A percentile compares a stretch with the other conserved stretches of the same genome.
Evolutionary conservation across 2,113 vertebrate genomes (phyloP).

Genomic region (Chaetodon trifascialis): DNA sequence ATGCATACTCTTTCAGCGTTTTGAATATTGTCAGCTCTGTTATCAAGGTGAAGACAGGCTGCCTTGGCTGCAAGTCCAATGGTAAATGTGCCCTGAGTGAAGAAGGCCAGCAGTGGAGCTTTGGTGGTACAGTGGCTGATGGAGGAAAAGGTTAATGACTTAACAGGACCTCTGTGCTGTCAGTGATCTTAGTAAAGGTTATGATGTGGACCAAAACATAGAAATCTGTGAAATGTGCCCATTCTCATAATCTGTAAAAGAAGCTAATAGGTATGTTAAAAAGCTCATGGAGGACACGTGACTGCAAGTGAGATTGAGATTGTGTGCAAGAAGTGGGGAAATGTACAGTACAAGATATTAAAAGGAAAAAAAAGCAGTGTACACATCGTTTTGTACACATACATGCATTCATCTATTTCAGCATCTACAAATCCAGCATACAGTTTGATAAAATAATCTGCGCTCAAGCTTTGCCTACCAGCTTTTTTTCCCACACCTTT

Average conservation of each 20-base stretch:
- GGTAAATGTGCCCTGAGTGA: slow-evolving; percentile 61
- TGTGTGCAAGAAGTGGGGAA: too few species aligned
- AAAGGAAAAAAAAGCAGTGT: too few species aligned
- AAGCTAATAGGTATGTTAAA: too few species aligned
- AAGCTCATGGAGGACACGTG: too few species aligned
- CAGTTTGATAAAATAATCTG: background rate
- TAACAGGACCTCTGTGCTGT: slow-evolving; percentile 21
- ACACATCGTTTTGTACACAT: background rate
- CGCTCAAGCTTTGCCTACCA: background rate
- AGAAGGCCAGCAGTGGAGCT: slow-evolving; percentile 39
- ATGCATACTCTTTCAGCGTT: slow-evolving; percentile 59
- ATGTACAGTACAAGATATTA: too few species aligned
- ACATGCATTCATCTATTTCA: background rate
- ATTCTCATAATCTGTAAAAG: background rate
- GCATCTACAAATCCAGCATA: background rate
- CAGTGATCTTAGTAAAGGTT: slow-evolving; percentile 27
- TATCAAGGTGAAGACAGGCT: slow-evolving; percentile 73
- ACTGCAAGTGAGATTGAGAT: too few species aligned
- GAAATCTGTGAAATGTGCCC: background rate
- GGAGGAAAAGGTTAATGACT: slow-evolving; percentile 45
- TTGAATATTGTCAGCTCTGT: slow-evolving; percentile 59
- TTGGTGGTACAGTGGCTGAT: slow-evolving; percentile 54
- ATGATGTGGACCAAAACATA: background rate
- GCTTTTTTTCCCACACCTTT: background rate
- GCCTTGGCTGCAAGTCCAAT: slow-evolving; percentile 50